Base-by-base conservation (phyloP, 1,140 invertebrate genomes). In the Sycophila sp. region DNA sequence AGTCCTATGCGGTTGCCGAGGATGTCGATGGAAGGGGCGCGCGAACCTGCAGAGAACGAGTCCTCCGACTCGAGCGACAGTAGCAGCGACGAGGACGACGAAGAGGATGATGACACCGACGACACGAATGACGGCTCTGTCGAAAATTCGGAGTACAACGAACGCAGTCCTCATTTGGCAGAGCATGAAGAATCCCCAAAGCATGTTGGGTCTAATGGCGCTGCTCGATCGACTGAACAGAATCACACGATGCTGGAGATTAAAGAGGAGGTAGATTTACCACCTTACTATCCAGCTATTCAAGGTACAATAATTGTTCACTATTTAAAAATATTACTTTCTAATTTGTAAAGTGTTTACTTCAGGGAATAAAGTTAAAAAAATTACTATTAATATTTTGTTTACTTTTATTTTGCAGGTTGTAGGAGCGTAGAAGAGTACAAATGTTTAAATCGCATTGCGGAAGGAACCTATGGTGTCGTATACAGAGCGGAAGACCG, bases 381-480 rank as follows among this genome's bases (percentile, higher is more conserved):
- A 38, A 30, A 51, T 64, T 32, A 6, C 36, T 55, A 1, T 19
- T 30, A 7, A 36, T 47, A 0, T n/a, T n/a, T n/a, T n/a, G n/a
- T n/a, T n/a, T n/a, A n/a, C n/a, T 62, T 59, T 68, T 69, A 76
- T 81, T 80, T 87, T 85, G 83, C 87, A 87, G 92, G 98, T 34
- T 99, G 98, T 87, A 90, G 98, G 66, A 98, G 94, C 77, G 98
- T 99, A 17, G 97, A 98, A 84, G 98, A 99, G 85, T 99, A 98
- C 84, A 92, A 97, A 76, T 98, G 96, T 84, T 87, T 99, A 5
- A 99, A 99, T 86, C 90, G 92, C 79, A 99, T 99, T 73, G 98
- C 99, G 84, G 98, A 99, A 88, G 98, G 98, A 49, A 98, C 97
- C 0, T 99, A 96, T 77, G 95, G 95, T 59, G 94, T 97, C 38